Evolutionary conservation across 2,888 invertebrate genomes (phyloP).

Genomic region (Heliconius hortense): DNA sequence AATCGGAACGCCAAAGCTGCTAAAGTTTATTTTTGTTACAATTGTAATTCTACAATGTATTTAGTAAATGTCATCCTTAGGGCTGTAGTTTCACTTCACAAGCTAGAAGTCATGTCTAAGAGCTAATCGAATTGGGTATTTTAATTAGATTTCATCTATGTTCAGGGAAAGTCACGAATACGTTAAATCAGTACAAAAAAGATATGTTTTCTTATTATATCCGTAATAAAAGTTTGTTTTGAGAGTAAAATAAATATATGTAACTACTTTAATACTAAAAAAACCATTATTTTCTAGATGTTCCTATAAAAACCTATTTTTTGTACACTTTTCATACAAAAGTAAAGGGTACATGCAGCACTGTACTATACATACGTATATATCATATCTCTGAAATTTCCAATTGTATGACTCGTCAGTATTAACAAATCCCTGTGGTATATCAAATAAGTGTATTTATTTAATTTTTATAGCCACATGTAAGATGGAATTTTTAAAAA

Average conservation of each 20-base stretch:
- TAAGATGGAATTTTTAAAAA: conserved; percentile 61
- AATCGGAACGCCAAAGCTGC: conserved; percentile 35
- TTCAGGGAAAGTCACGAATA: not conserved
- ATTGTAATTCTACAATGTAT: conserved; percentile 34
- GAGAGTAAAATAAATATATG: not conserved
- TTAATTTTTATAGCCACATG: conserved; percentile 62
- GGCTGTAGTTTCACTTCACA: conserved; percentile 26
- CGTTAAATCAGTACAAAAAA: not conserved
- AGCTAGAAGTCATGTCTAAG: not conserved
- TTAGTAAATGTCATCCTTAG: conserved; percentile 29
- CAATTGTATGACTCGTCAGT: conserved; percentile 71
- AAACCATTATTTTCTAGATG: not conserved
- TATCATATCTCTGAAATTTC: conserved; percentile 75
- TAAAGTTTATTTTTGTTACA: conserved; percentile 37
- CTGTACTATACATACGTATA: conserved; percentile 47
- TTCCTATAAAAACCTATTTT: conserved; percentile 8
- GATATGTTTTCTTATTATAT: not conserved
- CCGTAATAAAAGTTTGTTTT: not conserved
- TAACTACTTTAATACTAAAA: not conserved
- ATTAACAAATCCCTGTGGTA: conserved; percentile 75
- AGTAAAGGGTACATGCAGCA: not conserved
- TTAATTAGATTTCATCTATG: not conserved
- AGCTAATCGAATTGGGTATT: not conserved
- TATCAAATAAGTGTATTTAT: conserved; percentile 64
- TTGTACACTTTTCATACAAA: not conserved